Evolutionary conservation across 2,888 invertebrate species (phyloP).

Genomic region (Drosophila suboccidentalis): DNA sequence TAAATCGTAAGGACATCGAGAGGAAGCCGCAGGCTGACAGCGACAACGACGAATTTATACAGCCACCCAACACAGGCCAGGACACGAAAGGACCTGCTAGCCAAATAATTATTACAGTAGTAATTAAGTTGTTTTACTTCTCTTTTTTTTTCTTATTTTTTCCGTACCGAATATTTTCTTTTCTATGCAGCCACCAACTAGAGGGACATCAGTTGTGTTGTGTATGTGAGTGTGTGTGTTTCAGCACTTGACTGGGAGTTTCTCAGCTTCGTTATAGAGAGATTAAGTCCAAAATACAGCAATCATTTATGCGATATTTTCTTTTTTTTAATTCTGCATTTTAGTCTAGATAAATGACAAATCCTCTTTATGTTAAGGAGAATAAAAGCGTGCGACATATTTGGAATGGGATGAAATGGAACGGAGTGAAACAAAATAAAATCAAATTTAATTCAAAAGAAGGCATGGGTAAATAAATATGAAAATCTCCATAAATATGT

Average conservation of each 20-base stretch:
- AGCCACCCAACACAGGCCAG: constrained; percentile 22
- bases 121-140: constrained; percentile 56
- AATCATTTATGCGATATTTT: constrained; percentile 39
- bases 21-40: constrained; percentile 46
- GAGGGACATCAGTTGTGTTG: neutral
- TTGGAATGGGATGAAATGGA: neutral
- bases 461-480: too few species aligned
- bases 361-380: constrained; percentile 4
- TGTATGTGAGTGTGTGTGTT: neutral
- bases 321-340: constrained; percentile 1
- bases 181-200: constrained; percentile 5
- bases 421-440: neutral
- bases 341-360: constrained; percentile 31
- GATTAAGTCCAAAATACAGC: constrained; percentile 43
- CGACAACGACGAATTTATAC: constrained; percentile 42
- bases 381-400: neutral
- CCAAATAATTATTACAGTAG: constrained; percentile 63
- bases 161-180: constrained; percentile 1
- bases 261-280: constrained; percentile 27
- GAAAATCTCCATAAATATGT: too few species aligned
- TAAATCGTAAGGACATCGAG: constrained; percentile 68
- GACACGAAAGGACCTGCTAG: constrained; percentile 11
- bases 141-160: constrained; percentile 1
- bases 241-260: constrained; percentile 9
- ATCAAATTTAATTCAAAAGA: neutral